Evolutionary conservation across 2,888 invertebrate genomes (phyloP), one percentile per base, ranked within the genome.

Genomic region (Pharmacophagus antenor): DNA sequence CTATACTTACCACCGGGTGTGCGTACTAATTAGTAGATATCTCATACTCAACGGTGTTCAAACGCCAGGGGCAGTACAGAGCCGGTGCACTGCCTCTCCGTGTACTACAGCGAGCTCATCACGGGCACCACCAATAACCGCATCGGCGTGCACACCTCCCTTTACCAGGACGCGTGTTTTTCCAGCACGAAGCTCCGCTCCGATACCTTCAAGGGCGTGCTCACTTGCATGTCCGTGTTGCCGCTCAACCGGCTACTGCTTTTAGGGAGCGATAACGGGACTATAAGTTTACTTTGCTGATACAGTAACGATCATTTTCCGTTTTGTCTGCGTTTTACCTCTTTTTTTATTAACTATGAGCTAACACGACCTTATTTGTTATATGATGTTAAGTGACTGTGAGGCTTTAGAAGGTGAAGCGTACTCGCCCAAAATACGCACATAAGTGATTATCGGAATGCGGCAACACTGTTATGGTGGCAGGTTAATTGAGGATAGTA

Each of bases 61-160:
- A 37, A 37, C n/a, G 31, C 17, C 85, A 97, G 97, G 90, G 98
- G 97, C 62, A 95, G 95, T 54, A 95, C 96, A 1, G 98, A 98
- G 79, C 98, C 98, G 0, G 97, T 97, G 2, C 98, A 98, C 85
- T 97, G 97, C 72, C 92, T 98, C 63, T 93, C 94, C 46, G 92
- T 94, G 46, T 95, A 95, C 83, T 94, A 95, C 76, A 92, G 93
- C 69, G 96, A 97, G 81, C 87, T 99, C 62, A 94, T 98, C 64
- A 95, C 97, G 7, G 98, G 97, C 27, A 98, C 98, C 0, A 98
- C 98, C 0, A 97, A 96, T 62, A 99, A 98, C 81, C 93, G 97
- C 31, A 95, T 98, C 68, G 97, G 97, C 17, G 96, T 97, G 50
- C 96, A 97, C 82, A 94, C 95, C 0, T 91, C 93, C 0, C 90